A percentile compares a stretch with the other conserved stretches of the same genome.
These are phyloP conservation scores for Holothuria glaberrima DNA, from an alignment of 35 echinoderm and acorn worm species.

Conservation along the genomic window DNA sequence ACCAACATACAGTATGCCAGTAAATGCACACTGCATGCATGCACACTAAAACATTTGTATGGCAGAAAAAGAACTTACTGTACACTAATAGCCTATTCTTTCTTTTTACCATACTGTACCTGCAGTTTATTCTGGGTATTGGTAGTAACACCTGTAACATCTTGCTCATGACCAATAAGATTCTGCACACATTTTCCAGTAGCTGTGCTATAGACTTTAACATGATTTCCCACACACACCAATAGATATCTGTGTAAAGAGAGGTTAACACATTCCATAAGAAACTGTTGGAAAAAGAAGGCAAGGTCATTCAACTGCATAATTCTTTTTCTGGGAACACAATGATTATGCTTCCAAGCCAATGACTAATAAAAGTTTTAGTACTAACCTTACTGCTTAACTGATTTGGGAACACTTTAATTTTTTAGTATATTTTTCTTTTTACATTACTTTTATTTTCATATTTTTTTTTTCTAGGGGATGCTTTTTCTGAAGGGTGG, in stretches of 20 bases:
- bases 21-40: no score
- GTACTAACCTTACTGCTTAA: no score
- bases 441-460: no score
- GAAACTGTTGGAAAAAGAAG: neutral
- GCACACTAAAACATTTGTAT: no score
- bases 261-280: neutral
- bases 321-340: neutral
- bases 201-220: slow-evolving; percentile 77
- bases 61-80: no score
- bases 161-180: slow-evolving; percentile 67
- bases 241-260: slow-evolving; percentile 75
- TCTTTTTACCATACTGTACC: slow-evolving; percentile 26
- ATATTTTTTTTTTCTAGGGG: no score
- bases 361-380: no score
- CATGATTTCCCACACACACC: slow-evolving; percentile 73
- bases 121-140: slow-evolving; percentile 83
- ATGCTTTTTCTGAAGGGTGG: no score
- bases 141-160: slow-evolving; percentile 67
- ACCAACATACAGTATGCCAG: no score
- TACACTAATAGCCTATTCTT: no score
- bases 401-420: no score
- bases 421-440: no score
- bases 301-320: neutral
- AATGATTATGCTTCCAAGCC: neutral
- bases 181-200: slow-evolving; percentile 91